Base-by-base conservation (phyloP, 2,797 vertebrate genomes). In the Pseudochirops corinnae region DNA sequence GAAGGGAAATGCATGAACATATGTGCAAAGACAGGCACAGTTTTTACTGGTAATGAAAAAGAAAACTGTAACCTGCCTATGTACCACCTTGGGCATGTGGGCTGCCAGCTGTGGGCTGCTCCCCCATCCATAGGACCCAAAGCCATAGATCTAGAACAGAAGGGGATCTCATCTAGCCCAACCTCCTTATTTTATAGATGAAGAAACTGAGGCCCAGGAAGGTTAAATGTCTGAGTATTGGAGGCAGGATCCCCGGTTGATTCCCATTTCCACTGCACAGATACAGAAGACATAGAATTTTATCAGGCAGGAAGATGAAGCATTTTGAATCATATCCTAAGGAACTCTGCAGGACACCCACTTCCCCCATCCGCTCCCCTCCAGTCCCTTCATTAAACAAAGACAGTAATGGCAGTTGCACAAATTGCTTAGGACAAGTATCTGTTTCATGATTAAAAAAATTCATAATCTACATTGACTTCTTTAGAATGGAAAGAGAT, bases 341-440 rank as follows among this genome's bases (percentile, higher is more conserved):
- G 24, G 74, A 87, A 24, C 39, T 26, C 67, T 46, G 67, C n/a
- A 82, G 7, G 2, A 82, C 16, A 21, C n/a, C 28, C 58, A 13
- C 29, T 29, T 60, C 11, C n/a, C 18, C 57, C 57, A 29, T 31
- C 29, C 11, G 2, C 6, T 39, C 18, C 67, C 21, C 21, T 0
- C 16, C n/a, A 50, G 39, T 12, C 2, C 24, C 39, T 24, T 97
- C 92, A 93, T 90, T 97, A 96, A 90, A 53, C 46, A 56, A 67
- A 91, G 93, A 93, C 94, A 92, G 91, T 62, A 95, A 93, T 62
- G 93, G 95, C 94, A 62, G 13, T 93, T 96, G 74, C 95, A 74
- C 94, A 93, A 93, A 92, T 74, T 95, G 94, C 96, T 96, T 92
- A 94, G 95, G 94, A 93, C 93, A 92, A 95, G 52, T 67, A 46